Evolutionary conservation across 2,113 vertebrate genomes (phyloP), one percentile per base, ranked within the genome.

Genomic region (Peromyscus leucopus): DNA sequence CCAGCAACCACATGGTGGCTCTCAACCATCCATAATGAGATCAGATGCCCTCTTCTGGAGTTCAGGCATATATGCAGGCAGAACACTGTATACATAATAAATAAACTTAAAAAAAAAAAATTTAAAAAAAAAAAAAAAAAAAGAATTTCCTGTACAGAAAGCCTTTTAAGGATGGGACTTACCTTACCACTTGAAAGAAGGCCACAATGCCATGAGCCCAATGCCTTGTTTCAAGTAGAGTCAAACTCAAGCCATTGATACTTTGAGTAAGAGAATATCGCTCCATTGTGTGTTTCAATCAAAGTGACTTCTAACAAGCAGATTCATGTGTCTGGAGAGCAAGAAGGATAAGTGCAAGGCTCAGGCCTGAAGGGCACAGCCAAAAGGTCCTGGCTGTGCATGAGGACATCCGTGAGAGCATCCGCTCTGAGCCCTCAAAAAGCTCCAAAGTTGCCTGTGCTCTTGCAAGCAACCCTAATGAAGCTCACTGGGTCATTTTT

Each of bases 131-230:
- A n/a, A n/a, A n/a, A n/a, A n/a, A n/a, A n/a, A n/a, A n/a, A n/a
- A n/a, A 46, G 46, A 46, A 46, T 46, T 46, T 46, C 46, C 46
- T 46, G 5, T 46, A 46, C 46, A 48, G 0, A 48, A 51, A 75
- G 63, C 31, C 13, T 19, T 86, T 91, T 85, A 15, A 39, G 84
- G 42, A 75, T 21, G 3, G 76, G 76, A 15, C n/a, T n/a, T 24
- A 7, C 31, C 42, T 82, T 22, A 0, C 46, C 26, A 2, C 67
- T 24, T 36, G 69, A 67, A 76, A 90, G 83, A 83, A 55, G 65
- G 39, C 0, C 7, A 26, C 7, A 3, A 0, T 17, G 0, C 24
- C 59, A 16, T 8, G 15, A 74, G 48, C 63, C 17, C 7, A 19
- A n/a, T 0, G 7, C 16, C 82, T 16, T 31, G 6, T 17, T 39